Conservation (phyloP, 2,797 vertebrate genomes). For the Adrianichthys oophorus region DNA sequence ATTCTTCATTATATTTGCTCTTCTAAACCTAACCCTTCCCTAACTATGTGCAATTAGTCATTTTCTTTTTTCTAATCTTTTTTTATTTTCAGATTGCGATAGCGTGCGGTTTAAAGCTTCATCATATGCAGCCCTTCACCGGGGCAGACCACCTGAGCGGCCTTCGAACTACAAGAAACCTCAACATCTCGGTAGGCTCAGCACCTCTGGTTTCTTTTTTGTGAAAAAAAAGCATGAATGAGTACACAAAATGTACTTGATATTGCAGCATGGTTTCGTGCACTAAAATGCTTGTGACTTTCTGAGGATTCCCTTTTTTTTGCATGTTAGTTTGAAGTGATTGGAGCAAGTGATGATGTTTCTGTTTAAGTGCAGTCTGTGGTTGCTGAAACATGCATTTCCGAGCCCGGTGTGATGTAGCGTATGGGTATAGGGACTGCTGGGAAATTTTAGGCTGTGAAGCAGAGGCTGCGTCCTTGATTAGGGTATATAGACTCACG, state of each 20-base stretch:
- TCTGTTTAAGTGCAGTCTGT: background rate
- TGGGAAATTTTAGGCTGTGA: no score
- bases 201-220: background rate
- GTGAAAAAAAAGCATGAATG: constrained; percentile 1
- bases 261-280: background rate
- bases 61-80: background rate
- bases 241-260: background rate
- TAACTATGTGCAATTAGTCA: background rate
- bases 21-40: no score
- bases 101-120: constrained; percentile 86
- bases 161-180: constrained; percentile 85
- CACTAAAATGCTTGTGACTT: background rate
- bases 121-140: constrained; percentile 93
- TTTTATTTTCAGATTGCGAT: constrained; percentile 82
- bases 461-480: no score
- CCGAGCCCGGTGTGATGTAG: no score
- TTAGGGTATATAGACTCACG: no score
- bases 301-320: background rate
- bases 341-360: background rate
- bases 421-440: no score
- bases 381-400: no score
- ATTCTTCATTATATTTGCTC: no score
- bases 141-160: constrained; percentile 96
- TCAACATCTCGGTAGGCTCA: constrained; percentile 81
- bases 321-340: background rate